Conservation (phyloP, 1,140 invertebrate genomes). For the Lasaia peninsularis region DNA sequence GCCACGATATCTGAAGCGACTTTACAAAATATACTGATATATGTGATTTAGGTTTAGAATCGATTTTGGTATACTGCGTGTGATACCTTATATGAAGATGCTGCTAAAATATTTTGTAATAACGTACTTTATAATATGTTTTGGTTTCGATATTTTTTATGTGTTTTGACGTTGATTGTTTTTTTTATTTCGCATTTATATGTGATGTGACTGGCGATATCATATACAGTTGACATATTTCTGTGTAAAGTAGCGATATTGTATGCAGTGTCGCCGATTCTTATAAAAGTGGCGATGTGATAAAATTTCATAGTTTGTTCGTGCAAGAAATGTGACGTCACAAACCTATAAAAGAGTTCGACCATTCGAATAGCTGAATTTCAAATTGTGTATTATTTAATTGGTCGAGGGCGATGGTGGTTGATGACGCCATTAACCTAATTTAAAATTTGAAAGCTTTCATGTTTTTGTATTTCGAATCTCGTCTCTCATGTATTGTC, state of each 20-base stretch:
- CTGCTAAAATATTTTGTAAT: slow-evolving; percentile 44
- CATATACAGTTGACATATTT: not conserved
- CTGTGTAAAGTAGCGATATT: not conserved
- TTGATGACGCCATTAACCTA: too few relatives aligned
- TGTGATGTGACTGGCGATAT: slow-evolving; percentile 24
- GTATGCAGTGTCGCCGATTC: too few relatives aligned
- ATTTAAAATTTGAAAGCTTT: too few relatives aligned
- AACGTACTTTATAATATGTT: slow-evolving; percentile 47
- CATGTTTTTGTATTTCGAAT: too few relatives aligned
- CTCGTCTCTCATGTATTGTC: too few relatives aligned
- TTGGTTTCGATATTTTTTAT: slow-evolving; percentile 45
- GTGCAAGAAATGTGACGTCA: too few relatives aligned
- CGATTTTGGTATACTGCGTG: slow-evolving; percentile 36
- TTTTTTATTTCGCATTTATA: slow-evolving; percentile 64
- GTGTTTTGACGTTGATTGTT: slow-evolving; percentile 46
- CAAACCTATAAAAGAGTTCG: too few relatives aligned
- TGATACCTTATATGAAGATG: slow-evolving; percentile 36
- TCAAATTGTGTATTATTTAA: too few relatives aligned
- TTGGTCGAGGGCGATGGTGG: too few relatives aligned
- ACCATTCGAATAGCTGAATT: too few relatives aligned
- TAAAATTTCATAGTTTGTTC: too few relatives aligned
- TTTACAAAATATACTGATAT: slow-evolving; percentile 14
- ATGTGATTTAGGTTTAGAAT: slow-evolving; percentile 53
- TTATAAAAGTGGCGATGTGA: too few relatives aligned
- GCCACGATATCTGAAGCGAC: slow-evolving; percentile 26